Conservation (phyloP, 2,888 invertebrate species). For the Eilema griseolum region DNA sequence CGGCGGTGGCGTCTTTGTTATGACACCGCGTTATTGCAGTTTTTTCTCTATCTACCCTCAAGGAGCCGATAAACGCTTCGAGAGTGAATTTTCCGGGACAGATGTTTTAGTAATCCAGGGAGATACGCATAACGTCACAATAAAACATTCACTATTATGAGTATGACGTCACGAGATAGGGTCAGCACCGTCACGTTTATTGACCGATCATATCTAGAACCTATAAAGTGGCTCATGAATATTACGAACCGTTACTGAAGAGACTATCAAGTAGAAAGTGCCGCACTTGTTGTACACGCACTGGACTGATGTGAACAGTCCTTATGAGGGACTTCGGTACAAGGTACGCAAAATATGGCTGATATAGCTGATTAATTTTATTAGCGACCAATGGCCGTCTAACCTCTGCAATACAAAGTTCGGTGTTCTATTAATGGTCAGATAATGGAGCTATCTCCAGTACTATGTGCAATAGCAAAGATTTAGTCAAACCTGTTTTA, state of each 20-base stretch:
- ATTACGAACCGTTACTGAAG: conserved; percentile 18
- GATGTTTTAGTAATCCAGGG: conserved; percentile 82
- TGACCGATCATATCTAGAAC: conserved; percentile 45
- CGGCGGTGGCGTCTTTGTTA: conserved; percentile 84
- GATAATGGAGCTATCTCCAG: not conserved
- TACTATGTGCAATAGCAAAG: not conserved
- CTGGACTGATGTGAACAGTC: not conserved
- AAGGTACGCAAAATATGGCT: not conserved
- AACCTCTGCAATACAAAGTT: not conserved
- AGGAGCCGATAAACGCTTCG: conserved; percentile 76
- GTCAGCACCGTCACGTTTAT: conserved; percentile 38
- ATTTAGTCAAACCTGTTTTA: not conserved
- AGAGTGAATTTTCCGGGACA: conserved; percentile 86
- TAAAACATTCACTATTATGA: conserved; percentile 79
- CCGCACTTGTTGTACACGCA: not conserved
- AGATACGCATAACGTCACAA: conserved; percentile 65
- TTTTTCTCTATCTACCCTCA: conserved; percentile 84
- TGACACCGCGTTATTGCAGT: conserved; percentile 86
- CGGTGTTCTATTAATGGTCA: not conserved
- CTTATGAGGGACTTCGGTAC: not conserved
- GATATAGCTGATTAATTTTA: not conserved
- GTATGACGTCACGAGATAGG: conserved; percentile 55
- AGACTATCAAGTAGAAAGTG: not conserved
- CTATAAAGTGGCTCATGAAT: conserved; percentile 39
- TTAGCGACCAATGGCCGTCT: not conserved